A percentile compares a stretch with the other conserved stretches of the same genome.
Evolutionary conservation across 2,113 vertebrate species (phyloP).

Genomic region (Panurus biarmicus): DNA sequence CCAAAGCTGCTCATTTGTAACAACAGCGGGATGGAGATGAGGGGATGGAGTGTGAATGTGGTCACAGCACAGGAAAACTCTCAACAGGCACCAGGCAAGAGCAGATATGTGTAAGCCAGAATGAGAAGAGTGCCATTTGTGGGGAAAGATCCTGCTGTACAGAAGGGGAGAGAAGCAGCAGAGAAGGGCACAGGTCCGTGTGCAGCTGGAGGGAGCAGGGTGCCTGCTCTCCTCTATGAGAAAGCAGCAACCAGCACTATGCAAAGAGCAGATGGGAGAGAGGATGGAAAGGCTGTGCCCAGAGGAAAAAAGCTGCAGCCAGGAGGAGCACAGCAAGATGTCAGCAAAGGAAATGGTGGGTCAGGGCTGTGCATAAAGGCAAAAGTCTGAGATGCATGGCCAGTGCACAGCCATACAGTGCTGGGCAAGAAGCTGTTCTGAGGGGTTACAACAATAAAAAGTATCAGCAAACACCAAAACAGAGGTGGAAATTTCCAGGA

Average conservation of each 20-base stretch:
- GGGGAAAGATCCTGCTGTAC: not conserved
- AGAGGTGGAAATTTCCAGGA: not conserved
- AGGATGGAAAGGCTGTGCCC: not conserved
- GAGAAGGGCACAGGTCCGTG: not conserved
- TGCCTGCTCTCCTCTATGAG: not conserved
- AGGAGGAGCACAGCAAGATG: not conserved
- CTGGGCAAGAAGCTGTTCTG: not conserved
- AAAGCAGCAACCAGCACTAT: not conserved
- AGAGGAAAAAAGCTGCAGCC: not conserved
- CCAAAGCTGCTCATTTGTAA: not conserved
- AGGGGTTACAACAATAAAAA: not conserved
- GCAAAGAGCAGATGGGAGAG: not conserved
- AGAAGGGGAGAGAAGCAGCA: not conserved
- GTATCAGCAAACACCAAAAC: not conserved
- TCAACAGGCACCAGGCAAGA: not conserved
- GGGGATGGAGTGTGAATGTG: not conserved
- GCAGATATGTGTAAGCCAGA: not conserved
- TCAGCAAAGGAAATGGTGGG: not conserved
- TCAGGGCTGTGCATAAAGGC: not conserved
- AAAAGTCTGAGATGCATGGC: not conserved
- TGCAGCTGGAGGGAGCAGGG: not conserved
- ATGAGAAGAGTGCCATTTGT: not conserved
- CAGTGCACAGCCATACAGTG: not conserved
- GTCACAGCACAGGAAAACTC: not conserved
- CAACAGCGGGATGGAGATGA: not conserved